phyloP scores from a whole-genome alignment of 2,113 vertebrate species.

The pig (Sus scrofa) region T2T-Sscrofa CM000813.6:98405001-98405500 shows the following conservation, averaged over 20 bases:
- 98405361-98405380: too few relatives aligned
- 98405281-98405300: not conserved
- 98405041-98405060: not conserved
- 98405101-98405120: not conserved
- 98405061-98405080: not conserved
- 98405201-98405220: not conserved
- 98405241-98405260: not conserved
- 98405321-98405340: not conserved
- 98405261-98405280: not conserved
- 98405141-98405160: not conserved
- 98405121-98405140: not conserved
- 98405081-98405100: not conserved
- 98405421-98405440: too few relatives aligned
- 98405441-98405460: not conserved
- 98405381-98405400: too few relatives aligned
- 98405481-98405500: not conserved
- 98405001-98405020: not conserved
- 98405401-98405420: too few relatives aligned
- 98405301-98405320: not conserved
- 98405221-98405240: not conserved
- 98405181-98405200: constrained; percentile 26
- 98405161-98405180: not conserved
- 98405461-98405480: not conserved
- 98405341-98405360: too few relatives aligned
- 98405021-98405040: not conserved